Evolutionary conservation across 2,797 vertebrate species (phyloP), one percentile per base, ranked within the genome.

Genomic region (Eulemur rubriventer): DNA sequence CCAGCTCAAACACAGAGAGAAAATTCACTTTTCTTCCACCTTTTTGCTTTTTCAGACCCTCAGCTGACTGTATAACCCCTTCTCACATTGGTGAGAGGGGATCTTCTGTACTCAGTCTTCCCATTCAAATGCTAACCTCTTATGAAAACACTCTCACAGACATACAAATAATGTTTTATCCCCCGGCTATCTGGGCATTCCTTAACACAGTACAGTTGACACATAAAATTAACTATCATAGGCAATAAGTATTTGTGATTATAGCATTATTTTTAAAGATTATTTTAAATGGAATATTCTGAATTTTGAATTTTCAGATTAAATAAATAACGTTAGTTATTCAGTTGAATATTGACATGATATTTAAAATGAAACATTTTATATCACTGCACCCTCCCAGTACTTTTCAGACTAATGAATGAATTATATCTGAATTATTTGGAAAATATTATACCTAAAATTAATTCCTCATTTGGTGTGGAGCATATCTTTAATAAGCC

Each of bases 381-480:
- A 83, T 14, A 95, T 94, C 12, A 75, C 1, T 2, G 81, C 48
- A 78, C 1, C 18, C 2, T 55, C 26, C 14, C 20, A 50, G 17
- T 35, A 61, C 1, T 46, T 46, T 59, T 59, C 69, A 35, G 17
- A 91, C 48, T 93, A 22, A 35, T 83, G 13, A 97, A 97, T 65
- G 67, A 88, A 63, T 17, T 18, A 92, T 41, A 30, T 50, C 80
- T 86, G 9, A 97, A 97, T 92, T 98, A 93, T 90, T 94, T 96
- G 24, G 16, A 92, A 96, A 98, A 85, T 24, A 88, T 92, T 96
- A 63, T 41, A 33, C 28, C 95, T 87, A 83, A 97, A 98, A 97
- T 96, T 55, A 94, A 88, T 94, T 55, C 30, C 75, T 97, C 96
- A 30, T 93, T 97, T 94, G 82, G n/a, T 57, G 4, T 91, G 83